Conservation (phyloP, 2,113 vertebrate species). For the Rhinolophus ferrumequinum region DNA sequence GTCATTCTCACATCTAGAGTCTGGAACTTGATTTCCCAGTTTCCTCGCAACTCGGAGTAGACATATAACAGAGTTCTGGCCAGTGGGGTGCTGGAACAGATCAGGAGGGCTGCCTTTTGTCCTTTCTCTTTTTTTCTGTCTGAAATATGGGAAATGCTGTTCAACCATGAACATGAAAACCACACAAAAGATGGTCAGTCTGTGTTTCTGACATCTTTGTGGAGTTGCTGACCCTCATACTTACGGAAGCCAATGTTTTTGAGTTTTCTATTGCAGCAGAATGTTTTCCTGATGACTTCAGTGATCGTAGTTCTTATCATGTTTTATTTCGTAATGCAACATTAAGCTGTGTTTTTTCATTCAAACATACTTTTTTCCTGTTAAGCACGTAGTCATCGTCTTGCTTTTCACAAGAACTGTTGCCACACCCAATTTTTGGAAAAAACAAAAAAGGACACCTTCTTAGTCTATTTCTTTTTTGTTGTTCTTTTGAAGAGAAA, state of each 20-base stretch:
- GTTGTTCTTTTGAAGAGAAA: not conserved
- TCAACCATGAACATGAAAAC: not conserved
- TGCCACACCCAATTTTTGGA: not conserved
- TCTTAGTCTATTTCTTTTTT: not conserved
- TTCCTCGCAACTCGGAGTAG: not conserved
- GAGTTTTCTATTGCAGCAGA: constrained; percentile 15
- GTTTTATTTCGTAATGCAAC: not conserved
- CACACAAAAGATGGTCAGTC: not conserved
- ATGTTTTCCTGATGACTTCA: not conserved
- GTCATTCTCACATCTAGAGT: not conserved
- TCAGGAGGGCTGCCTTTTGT: not conserved
- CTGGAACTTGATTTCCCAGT: not conserved
- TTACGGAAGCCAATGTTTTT: not conserved
- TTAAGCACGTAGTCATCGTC: not conserved
- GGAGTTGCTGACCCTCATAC: not conserved
- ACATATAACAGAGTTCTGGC: not conserved
- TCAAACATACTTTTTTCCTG: not conserved
- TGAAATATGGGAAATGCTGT: not conserved
- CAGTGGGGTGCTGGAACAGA: not conserved
- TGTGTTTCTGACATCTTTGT: not conserved
- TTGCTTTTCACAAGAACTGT: not conserved
- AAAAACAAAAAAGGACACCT: not conserved
- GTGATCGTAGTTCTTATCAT: not conserved
- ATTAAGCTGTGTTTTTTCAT: not conserved
- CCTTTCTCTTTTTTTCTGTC: not conserved